These are phyloP conservation scores for Xenopus borealis DNA, from an alignment of 2,113 vertebrate species.

Conservation along the genomic window DNA sequence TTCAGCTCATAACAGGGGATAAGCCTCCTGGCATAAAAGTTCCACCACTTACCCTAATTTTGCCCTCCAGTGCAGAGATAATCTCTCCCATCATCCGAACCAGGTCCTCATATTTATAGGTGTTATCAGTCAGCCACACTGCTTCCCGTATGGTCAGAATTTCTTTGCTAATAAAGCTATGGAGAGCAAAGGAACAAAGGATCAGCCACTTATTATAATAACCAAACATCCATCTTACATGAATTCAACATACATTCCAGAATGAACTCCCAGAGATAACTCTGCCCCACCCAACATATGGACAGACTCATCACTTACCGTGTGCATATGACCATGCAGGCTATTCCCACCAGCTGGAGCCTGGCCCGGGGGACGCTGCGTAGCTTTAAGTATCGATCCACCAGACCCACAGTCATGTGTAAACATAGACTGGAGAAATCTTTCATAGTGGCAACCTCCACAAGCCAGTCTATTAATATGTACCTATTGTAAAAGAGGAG, in stretches of 20 bases:
- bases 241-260: no score
- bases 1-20: no score
- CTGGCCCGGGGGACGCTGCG: slow-evolving; percentile 78
- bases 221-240: no score
- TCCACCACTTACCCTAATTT: slow-evolving; percentile 77
- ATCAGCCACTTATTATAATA: no score
- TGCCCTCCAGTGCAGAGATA: slow-evolving; percentile 85
- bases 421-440: slow-evolving; percentile 91
- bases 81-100: slow-evolving; percentile 98
- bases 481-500: slow-evolving; percentile 67
- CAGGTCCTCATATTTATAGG: slow-evolving; percentile 94
- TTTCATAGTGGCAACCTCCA: slow-evolving; percentile 96
- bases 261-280: no score
- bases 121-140: slow-evolving; percentile 98
- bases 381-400: slow-evolving; percentile 86
- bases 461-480: slow-evolving; percentile 95
- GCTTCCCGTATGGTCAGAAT: slow-evolving; percentile 95
- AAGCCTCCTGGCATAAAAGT: no score
- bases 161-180: slow-evolving; percentile 88
- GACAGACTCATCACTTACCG: slow-evolving; percentile 65
- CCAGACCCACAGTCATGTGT: slow-evolving; percentile 87
- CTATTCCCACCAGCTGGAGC: slow-evolving; percentile 92
- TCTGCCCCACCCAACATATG: not conserved
- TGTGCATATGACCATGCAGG: slow-evolving; percentile 98
- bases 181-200: not conserved